Evolutionary conservation across 2,797 vertebrate species (phyloP).

Genomic region (Coracias cyanogaster): DNA sequence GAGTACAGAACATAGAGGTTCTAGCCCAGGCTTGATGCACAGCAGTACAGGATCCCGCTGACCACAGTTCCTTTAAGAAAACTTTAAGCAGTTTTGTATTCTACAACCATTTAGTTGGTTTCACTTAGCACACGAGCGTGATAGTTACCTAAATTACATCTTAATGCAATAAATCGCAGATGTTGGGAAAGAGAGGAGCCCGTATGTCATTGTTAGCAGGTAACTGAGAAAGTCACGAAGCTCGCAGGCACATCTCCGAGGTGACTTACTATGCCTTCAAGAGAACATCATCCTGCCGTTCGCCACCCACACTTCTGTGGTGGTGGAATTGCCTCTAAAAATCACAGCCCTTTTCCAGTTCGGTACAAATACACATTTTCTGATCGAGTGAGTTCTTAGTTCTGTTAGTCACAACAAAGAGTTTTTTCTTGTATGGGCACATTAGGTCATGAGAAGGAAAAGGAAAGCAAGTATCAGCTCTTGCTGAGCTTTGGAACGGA

Average conservation of each 20-base stretch:
- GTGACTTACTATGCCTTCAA: not conserved
- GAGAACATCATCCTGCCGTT: not conserved
- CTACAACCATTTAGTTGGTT: not conserved
- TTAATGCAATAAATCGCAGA: not conserved
- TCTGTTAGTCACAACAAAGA: not conserved
- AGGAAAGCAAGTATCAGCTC: not conserved
- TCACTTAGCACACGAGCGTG: not conserved
- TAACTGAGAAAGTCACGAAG: not conserved
- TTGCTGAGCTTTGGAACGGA: not conserved
- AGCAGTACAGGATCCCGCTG: not conserved
- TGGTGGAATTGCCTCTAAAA: not conserved
- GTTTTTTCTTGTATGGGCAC: not conserved
- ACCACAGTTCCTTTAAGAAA: not conserved
- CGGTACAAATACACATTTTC: not conserved
- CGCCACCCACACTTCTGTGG: not conserved
- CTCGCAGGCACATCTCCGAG: not conserved
- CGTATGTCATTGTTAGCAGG: fast-evolving
- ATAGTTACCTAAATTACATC: not conserved
- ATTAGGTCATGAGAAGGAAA: not conserved
- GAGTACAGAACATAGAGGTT: not conserved
- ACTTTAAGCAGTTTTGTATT: not conserved
- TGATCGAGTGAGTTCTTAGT: not conserved
- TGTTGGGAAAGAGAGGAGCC: not conserved
- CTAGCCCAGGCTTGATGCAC: not conserved
- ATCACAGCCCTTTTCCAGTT: not conserved